Percentiles rank a stretch among this genome's conserved stretches.
These are phyloP conservation scores for Sphaerophoria taeniata DNA, from an alignment of 2,888 invertebrate genomes.

Conservation along the genomic window DNA sequence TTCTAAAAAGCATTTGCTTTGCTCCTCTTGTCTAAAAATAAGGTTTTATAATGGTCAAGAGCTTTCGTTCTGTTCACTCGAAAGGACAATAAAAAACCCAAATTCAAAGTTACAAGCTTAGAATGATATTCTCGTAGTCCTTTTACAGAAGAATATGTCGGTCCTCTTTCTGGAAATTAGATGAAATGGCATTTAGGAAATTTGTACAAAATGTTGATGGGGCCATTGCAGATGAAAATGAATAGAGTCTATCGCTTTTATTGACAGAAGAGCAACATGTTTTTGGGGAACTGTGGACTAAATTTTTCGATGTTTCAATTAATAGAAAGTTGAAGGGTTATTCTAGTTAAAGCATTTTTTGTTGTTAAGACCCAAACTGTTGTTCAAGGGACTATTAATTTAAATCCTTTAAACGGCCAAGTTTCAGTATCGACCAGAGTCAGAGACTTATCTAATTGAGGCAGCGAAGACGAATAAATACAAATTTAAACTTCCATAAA, in stretches of 20 bases:
- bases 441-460: no score
- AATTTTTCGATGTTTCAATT: no score
- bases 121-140: neutral
- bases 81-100: conserved; percentile 20
- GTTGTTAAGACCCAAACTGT: no score
- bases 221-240: neutral
- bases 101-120: neutral
- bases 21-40: conserved; percentile 8
- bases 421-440: no score
- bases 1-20: conserved; percentile 42
- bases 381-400: no score
- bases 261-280: neutral
- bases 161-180: neutral
- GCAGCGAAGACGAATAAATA: no score
- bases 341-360: no score
- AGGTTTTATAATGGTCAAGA: conserved; percentile 10
- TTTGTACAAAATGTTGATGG: neutral
- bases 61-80: neutral
- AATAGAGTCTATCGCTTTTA: neutral
- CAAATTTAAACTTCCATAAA: no score
- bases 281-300: neutral
- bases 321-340: no score
- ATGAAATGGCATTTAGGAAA: neutral
- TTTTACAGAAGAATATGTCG: neutral
- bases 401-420: no score